Conservation (phyloP, 2,888 invertebrate genomes). For the Cryptus armator region DNA sequence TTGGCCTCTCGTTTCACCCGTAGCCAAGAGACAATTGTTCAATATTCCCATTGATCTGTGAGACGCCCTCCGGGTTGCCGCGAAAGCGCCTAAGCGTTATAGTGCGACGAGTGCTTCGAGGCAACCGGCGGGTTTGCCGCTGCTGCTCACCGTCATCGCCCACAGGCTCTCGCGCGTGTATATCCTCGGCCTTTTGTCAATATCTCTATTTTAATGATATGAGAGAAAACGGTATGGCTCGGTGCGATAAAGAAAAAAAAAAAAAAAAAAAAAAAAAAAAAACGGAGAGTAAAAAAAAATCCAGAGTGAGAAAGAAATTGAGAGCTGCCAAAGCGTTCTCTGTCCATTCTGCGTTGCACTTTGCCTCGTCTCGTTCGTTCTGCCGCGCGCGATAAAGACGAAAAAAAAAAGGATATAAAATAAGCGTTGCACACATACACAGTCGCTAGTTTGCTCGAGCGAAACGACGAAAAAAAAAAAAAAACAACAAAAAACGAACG, state of each 20-base stretch:
- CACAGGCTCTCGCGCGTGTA: slow-evolving; percentile 65
- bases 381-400: slow-evolving; percentile 57
- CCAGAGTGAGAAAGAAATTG: slow-evolving; percentile 59
- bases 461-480: slow-evolving; percentile 39
- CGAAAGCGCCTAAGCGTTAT: slow-evolving; percentile 65
- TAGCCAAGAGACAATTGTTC: slow-evolving; percentile 85
- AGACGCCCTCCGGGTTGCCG: slow-evolving; percentile 77
- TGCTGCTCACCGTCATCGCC: slow-evolving; percentile 61
- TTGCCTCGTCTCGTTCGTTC: slow-evolving; percentile 48
- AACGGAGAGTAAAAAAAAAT: slow-evolving; percentile 33
- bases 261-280: slow-evolving; percentile 42
- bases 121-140: neutral
- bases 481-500: slow-evolving; percentile 1
- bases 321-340: slow-evolving; percentile 57
- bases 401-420: slow-evolving; percentile 37
- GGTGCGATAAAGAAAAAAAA: slow-evolving; percentile 20
- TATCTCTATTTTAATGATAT: slow-evolving; percentile 85
- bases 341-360: slow-evolving; percentile 42
- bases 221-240: slow-evolving; percentile 70
- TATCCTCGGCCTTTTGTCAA: slow-evolving; percentile 81
- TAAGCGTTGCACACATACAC: slow-evolving; percentile 13
- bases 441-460: slow-evolving; percentile 1
- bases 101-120: slow-evolving; percentile 42
- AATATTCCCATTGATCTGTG: slow-evolving; percentile 85
- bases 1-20: slow-evolving; percentile 84